A percentile compares a stretch with the other conserved stretches of the same genome.
phyloP scores from a whole-genome alignment of 2,113 vertebrate species.

The Eubucco bourcierii region DNA sequence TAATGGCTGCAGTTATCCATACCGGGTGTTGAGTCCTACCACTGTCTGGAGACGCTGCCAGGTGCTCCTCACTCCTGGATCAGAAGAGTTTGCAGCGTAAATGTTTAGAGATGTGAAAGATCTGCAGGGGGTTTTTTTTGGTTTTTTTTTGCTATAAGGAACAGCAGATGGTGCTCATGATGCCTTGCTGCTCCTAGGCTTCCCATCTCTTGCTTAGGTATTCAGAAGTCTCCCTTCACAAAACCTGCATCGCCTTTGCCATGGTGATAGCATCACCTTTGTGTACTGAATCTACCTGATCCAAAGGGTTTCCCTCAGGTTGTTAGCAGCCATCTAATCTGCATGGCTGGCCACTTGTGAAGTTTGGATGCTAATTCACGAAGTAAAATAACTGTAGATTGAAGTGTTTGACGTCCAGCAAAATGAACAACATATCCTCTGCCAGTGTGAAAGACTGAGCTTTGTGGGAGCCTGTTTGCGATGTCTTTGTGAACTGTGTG shows the following conservation, averaged over 20 bases:
- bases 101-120: background rate
- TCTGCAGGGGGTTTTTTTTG: no score
- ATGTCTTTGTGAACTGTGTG: background rate
- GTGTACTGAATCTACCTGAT: background rate
- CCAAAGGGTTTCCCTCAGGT: background rate
- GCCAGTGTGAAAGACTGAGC: background rate
- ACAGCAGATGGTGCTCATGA: constrained; percentile 66
- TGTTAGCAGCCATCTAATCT: background rate
- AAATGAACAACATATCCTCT: background rate
- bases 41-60: background rate
- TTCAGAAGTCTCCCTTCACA: background rate
- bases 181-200: background rate
- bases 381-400: background rate
- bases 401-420: background rate
- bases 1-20: fast-evolving
- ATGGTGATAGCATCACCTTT: background rate
- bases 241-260: background rate
- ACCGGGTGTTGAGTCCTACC: background rate
- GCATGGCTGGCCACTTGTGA: background rate
- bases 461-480: background rate
- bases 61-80: background rate
- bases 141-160: constrained; percentile 33
- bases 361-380: background rate
- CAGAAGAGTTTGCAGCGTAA: background rate
- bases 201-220: background rate